Percentiles rank a stretch among this genome's conserved stretches.
These are phyloP conservation scores for Corydoras maculifer DNA, from an alignment of 2,113 vertebrate genomes.

Conservation along the genomic window DNA sequence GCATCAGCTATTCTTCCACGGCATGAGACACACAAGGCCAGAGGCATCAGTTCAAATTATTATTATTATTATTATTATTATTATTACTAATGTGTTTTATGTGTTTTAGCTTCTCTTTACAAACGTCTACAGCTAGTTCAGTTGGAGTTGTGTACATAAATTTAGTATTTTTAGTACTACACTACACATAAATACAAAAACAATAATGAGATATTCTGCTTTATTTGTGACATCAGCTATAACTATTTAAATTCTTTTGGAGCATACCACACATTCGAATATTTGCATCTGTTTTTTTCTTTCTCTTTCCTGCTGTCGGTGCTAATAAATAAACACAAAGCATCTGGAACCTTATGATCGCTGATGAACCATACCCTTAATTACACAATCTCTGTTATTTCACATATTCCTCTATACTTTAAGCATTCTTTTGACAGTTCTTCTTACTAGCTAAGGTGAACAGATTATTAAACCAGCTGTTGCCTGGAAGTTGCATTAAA, in stretches of 20 bases:
- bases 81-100: no score
- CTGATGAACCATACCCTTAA: not conserved
- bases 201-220: no score
- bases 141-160: not conserved
- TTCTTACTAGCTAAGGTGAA: not conserved
- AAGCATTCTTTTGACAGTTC: not conserved
- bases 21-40: no score
- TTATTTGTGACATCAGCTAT: no score
- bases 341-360: not conserved
- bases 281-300: no score
- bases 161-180: not conserved
- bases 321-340: not conserved
- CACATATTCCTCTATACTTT: not conserved
- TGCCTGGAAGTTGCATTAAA: constrained; percentile 13
- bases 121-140: no score
- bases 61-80: no score
- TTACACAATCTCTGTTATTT: not conserved
- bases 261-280: no score
- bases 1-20: no score
- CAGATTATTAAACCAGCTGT: constrained; percentile 11
- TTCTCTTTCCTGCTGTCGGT: not conserved
- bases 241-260: no score
- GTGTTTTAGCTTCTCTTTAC: no score
- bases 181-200: not conserved
- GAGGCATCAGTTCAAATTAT: no score